Evolutionary conservation across 2,888 invertebrate species (phyloP).

Genomic region (Habrosyne pyritoides): DNA sequence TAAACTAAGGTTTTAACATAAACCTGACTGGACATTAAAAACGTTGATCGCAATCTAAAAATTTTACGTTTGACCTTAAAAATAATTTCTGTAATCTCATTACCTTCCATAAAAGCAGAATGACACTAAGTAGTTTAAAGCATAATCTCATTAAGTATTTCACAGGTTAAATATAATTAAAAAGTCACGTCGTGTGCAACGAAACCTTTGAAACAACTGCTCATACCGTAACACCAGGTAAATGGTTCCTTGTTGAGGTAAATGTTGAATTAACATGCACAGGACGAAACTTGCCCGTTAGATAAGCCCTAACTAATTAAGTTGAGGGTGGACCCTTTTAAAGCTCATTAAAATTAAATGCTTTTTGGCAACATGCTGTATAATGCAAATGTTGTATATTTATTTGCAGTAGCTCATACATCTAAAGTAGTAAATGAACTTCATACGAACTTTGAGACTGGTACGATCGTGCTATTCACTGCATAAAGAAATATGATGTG

Average conservation of each 20-base stretch:
- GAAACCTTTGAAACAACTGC: neutral
- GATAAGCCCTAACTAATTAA: constrained; percentile 62
- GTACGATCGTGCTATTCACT: no score
- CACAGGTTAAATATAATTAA: constrained; percentile 4
- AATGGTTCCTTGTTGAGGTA: neutral
- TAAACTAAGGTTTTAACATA: neutral
- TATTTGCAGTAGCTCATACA: neutral
- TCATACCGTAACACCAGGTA: neutral
- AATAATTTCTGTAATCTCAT: neutral
- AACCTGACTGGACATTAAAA: neutral
- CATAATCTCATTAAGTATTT: neutral
- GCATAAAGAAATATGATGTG: no score
- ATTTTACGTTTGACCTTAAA: neutral
- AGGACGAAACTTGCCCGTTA: constrained; percentile 32
- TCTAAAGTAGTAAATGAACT: neutral
- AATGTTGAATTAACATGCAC: constrained; percentile 36
- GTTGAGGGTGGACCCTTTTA: constrained; percentile 55
- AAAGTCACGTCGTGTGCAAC: constrained; percentile 7
- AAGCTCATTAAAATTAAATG: constrained; percentile 62
- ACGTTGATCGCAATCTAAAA: neutral
- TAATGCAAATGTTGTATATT: constrained; percentile 22
- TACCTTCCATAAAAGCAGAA: neutral
- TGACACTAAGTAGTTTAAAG: neutral
- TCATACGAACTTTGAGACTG: neutral
- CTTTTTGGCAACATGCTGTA: constrained; percentile 31